Evolutionary conservation across 1,140 invertebrate species (phyloP).

Genomic region (Aphelinus certus): DNA sequence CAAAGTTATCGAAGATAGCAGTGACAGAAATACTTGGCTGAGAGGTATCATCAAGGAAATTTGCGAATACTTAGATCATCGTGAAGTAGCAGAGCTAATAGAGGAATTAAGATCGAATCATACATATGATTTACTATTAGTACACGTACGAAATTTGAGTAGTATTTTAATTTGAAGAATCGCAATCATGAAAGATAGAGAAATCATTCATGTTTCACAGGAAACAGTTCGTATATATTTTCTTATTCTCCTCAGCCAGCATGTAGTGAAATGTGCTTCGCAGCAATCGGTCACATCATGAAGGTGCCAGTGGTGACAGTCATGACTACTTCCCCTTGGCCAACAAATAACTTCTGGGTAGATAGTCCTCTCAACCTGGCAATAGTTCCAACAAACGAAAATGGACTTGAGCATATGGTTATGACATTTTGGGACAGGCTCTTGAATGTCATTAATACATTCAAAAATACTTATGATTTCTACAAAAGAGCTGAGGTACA

Average conservation of each 20-base stretch:
- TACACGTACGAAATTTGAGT: slow-evolving; percentile 41
- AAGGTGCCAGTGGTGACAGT: slow-evolving; percentile 70
- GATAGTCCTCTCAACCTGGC: slow-evolving; percentile 70
- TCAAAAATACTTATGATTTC: background rate
- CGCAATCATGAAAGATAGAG: too few species aligned
- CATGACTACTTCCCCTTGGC: slow-evolving; percentile 68
- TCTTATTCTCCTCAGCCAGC: background rate
- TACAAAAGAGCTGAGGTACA: background rate
- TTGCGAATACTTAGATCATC: slow-evolving; percentile 20
- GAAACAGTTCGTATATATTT: too few species aligned
- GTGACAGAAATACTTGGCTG: background rate
- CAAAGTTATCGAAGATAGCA: background rate
- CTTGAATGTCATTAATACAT: background rate
- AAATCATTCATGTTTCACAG: background rate
- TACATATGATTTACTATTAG: slow-evolving; percentile 49
- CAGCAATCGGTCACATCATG: slow-evolving; percentile 67
- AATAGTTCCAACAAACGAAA: slow-evolving; percentile 69
- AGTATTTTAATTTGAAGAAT: too few species aligned
- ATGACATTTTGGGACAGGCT: slow-evolving; percentile 51
- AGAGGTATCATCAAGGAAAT: background rate
- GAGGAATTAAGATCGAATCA: slow-evolving; percentile 47
- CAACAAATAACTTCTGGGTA: slow-evolving; percentile 70
- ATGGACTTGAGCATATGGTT: slow-evolving; percentile 44
- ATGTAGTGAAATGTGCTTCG: slow-evolving; percentile 54
- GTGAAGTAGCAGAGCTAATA: slow-evolving; percentile 45